Evolutionary conservation across 2,888 invertebrate species (phyloP), one percentile per base, ranked within the genome.

Genomic region (Seira sanloemensis): DNA sequence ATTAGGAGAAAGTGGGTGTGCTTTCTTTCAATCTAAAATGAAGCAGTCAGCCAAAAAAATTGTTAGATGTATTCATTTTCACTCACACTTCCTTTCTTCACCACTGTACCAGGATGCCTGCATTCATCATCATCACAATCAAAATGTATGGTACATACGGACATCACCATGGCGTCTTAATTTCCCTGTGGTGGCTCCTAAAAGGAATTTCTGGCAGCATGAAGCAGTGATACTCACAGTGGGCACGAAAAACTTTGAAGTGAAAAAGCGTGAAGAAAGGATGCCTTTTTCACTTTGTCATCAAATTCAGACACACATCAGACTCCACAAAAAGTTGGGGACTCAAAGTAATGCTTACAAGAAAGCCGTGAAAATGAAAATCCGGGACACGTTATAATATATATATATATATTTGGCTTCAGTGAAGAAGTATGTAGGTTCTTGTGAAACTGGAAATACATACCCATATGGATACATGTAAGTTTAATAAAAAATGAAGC

Each of bases 141-240:
- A 26, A 76, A 46, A 27, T 65, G 75, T 66, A 81, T 82, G 72
- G 76, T 68, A 77, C 37, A 69, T 67, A 72, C 58, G 68, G 77
- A 76, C 66, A 77, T 24, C 67, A 73, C 72, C 77, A 71, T 76
- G 82, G 77, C 76, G 82, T 82, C 82, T 82, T 82, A 82, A 82
- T 82, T 82, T 82, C 82, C 82, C 82, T 82, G 72, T 76, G 82
- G 82, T 82, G 82, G 12, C 12, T 37, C 72, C 50, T 26, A 73
- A 37, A 62, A 37, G 76, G 77, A 67, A 50, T 72, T 76, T 71
- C 76, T 76, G 77, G 77, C 72, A 77, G 72, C 19, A 54, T 37
- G 67, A 81, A 77, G 67, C 58, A 37, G 12, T 37, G 12, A 37
- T 37, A 37, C 37, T 37, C 37, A 12, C 5, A 37, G 37, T 37